These are phyloP conservation scores for Sycophila texana DNA, from an alignment of 2,888 invertebrate genomes.

Conservation along the genomic window DNA sequence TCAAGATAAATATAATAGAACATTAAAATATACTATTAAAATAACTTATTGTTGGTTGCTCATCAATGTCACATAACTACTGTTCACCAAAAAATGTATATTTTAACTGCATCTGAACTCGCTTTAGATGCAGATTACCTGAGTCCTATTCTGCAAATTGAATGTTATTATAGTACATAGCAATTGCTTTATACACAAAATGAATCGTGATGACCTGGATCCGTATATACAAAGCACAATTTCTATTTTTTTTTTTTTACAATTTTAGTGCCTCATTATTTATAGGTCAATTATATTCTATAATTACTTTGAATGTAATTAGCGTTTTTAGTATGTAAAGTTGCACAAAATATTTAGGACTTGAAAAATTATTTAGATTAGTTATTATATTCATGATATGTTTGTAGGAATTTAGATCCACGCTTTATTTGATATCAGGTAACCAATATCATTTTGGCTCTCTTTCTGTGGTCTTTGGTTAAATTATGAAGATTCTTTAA, in stretches of 20 bases:
- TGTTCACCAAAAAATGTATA: slow-evolving; percentile 42
- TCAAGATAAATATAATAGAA: slow-evolving; percentile 28
- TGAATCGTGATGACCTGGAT: slow-evolving; percentile 19
- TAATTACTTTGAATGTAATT: slow-evolving; percentile 8
- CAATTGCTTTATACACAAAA: slow-evolving; percentile 23
- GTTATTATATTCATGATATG: too few relatives aligned
- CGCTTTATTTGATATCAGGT: slow-evolving; percentile 42
- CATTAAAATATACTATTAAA: slow-evolving; percentile 26
- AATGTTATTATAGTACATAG: slow-evolving; percentile 16
- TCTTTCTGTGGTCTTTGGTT: slow-evolving; percentile 23
- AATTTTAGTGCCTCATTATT: background rate
- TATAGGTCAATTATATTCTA: background rate
- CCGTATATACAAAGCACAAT: slow-evolving; percentile 20
- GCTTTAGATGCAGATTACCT: slow-evolving; percentile 33
- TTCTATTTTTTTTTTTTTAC: slow-evolving; percentile 3
- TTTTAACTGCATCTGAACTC: slow-evolving; percentile 6
- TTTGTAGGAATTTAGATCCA: slow-evolving; percentile 32
- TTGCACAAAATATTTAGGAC: background rate
- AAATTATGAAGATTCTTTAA: background rate
- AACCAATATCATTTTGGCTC: slow-evolving; percentile 32
- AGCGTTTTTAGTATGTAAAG: slow-evolving; percentile 4
- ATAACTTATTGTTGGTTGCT: slow-evolving; percentile 33
- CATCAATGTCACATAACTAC: slow-evolving; percentile 23
- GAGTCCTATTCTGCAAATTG: slow-evolving; percentile 36
- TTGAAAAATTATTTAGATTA: background rate